Evolutionary conservation across 2,797 vertebrate species (phyloP).

Genomic region (Nannoperca obscura): DNA sequence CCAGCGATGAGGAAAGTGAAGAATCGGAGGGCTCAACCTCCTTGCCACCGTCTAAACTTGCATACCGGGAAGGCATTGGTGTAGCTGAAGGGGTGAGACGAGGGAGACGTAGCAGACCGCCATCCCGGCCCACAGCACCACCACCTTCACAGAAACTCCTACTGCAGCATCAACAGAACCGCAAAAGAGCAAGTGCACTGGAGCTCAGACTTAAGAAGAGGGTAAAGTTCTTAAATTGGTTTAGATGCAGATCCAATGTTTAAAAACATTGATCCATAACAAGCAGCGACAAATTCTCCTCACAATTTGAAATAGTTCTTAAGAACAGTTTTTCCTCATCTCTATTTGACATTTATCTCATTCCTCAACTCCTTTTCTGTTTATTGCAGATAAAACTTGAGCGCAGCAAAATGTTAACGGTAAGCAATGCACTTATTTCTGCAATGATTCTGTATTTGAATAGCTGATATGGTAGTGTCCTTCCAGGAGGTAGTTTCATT

Average conservation of each 20-base stretch:
- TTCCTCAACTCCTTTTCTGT: conserved; percentile 9
- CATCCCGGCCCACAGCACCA: conserved; percentile 76
- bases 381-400: conserved; percentile 86
- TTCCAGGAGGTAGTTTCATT: background rate
- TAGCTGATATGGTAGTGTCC: background rate
- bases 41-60: conserved; percentile 74
- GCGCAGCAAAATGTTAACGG: conserved; percentile 83
- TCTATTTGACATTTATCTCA: background rate
- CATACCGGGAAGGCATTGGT: conserved; percentile 80
- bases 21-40: conserved; percentile 72
- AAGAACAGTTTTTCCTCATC: background rate
- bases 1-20: conserved; percentile 80
- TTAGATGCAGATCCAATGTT: background rate
- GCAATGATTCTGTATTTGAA: background rate
- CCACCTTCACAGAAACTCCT: conserved; percentile 87
- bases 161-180: conserved; percentile 86
- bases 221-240: conserved; percentile 63
- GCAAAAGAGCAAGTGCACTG: conserved; percentile 85
- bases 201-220: conserved; percentile 85
- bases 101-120: conserved; percentile 47
- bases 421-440: conserved; percentile 63
- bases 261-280: background rate
- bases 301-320: background rate
- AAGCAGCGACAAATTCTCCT: background rate
- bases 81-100: conserved; percentile 57